Evolutionary conservation across 2,113 vertebrate genomes (phyloP).

Genomic region (Naja naja): DNA sequence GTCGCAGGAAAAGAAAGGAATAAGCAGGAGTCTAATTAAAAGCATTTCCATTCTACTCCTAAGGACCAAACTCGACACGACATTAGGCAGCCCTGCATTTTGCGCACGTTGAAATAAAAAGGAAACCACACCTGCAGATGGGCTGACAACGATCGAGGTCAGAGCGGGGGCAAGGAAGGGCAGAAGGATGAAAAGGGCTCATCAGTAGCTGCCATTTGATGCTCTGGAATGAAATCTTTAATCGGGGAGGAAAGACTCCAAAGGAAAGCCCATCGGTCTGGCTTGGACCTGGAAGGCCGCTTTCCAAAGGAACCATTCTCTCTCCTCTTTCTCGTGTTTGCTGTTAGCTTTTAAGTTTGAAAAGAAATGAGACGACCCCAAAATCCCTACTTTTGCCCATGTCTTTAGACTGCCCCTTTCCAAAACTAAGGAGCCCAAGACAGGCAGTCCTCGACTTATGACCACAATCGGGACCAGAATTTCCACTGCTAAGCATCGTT

Average conservation of each 20-base stretch:
- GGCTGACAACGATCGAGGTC: not conserved
- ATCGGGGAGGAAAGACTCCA: not conserved
- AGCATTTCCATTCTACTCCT: rapidly evolving
- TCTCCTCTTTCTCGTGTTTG: not conserved
- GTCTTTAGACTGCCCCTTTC: not conserved
- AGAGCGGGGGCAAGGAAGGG: too few species aligned
- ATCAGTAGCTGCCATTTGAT: not conserved
- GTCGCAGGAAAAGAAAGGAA: rapidly evolving
- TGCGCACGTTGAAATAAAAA: not conserved
- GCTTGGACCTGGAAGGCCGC: not conserved
- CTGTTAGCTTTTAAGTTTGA: not conserved
- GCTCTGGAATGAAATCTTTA: not conserved
- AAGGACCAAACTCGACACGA: not conserved
- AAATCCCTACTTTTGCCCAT: not conserved
- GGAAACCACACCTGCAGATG: not conserved
- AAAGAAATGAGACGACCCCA: not conserved
- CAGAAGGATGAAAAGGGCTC: not conserved
- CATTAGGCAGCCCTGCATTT: not conserved
- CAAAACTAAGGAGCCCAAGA: not conserved
- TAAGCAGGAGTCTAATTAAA: not conserved
- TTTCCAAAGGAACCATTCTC: not conserved
- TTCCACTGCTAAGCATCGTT: too few species aligned
- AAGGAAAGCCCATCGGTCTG: not conserved
- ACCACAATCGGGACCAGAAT: too few species aligned
- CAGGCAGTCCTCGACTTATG: too few species aligned